phyloP scores from a whole-genome alignment of 2,113 vertebrate species.

The Cromileptes altivelis region DNA sequence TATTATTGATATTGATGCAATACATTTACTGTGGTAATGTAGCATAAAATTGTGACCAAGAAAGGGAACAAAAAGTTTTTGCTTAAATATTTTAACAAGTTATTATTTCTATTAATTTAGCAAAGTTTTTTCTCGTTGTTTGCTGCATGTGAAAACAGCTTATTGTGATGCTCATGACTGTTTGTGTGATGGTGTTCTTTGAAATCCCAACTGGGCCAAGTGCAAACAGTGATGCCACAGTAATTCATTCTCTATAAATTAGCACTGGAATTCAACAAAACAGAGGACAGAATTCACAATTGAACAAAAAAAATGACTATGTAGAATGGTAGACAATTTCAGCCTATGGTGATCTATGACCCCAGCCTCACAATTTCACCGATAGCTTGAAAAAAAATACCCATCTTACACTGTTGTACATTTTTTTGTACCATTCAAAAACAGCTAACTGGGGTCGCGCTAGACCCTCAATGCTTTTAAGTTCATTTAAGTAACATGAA shows the following conservation, averaged over 20 bases:
- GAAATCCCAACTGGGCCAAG: background rate
- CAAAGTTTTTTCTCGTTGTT: background rate
- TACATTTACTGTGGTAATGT: conserved; percentile 29
- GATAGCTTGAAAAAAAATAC: no score
- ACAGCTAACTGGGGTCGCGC: background rate
- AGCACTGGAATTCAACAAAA: background rate
- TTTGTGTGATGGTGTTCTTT: background rate
- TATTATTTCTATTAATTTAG: background rate
- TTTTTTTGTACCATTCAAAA: background rate
- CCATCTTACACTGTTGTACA: no score
- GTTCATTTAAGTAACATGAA: background rate
- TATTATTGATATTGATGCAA: conserved; percentile 32
- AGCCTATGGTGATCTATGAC: no score
- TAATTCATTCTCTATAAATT: background rate
- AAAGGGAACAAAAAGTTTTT: conserved; percentile 9
- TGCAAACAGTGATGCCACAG: no score
- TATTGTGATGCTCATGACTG: background rate
- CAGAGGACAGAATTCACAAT: no score
- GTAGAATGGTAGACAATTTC: no score
- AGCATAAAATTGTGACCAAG: conserved; percentile 41
- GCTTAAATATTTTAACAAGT: background rate
- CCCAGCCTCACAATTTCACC: no score
- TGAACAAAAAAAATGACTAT: no score
- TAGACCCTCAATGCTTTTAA: no score
- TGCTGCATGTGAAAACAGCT: background rate